Conservation (phyloP, 1,140 invertebrate species). For the Drosophila willistoni region DNA sequence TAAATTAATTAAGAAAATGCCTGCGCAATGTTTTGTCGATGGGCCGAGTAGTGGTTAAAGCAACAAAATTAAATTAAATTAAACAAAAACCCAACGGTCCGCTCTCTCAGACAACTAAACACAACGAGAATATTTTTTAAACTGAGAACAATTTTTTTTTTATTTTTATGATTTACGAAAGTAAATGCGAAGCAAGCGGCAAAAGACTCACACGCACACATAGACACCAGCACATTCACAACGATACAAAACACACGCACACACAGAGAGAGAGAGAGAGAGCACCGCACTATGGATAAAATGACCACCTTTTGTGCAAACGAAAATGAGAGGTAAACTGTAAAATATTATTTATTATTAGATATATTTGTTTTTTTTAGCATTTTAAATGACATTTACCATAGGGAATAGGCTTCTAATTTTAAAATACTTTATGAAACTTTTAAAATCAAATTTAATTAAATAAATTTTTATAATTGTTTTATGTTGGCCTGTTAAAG, state of each 20-base stretch:
- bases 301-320: too few species aligned
- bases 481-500: too few species aligned
- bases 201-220: conserved; percentile 35
- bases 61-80: conserved; percentile 27
- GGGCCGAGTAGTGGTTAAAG: conserved; percentile 9
- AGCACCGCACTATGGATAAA: not conserved
- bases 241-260: conserved; percentile 21
- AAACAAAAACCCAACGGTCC: conserved; percentile 34
- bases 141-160: conserved; percentile 60
- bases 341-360: too few species aligned
- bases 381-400: too few species aligned
- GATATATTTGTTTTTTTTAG: too few species aligned
- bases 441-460: too few species aligned
- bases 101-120: conserved; percentile 49
- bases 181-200: conserved; percentile 34
- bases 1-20: conserved; percentile 63
- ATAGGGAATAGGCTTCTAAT: too few species aligned
- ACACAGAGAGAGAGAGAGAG: conserved; percentile 8
- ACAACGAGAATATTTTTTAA: conserved; percentile 55
- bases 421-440: too few species aligned
- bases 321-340: too few species aligned
- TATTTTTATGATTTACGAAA: conserved; percentile 55
- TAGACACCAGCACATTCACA: conserved; percentile 24
- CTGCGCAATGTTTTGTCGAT: conserved; percentile 41
- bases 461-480: too few species aligned